Evolutionary conservation across 2,888 invertebrate species (phyloP).

Genomic region (Idaea dimidiata): DNA sequence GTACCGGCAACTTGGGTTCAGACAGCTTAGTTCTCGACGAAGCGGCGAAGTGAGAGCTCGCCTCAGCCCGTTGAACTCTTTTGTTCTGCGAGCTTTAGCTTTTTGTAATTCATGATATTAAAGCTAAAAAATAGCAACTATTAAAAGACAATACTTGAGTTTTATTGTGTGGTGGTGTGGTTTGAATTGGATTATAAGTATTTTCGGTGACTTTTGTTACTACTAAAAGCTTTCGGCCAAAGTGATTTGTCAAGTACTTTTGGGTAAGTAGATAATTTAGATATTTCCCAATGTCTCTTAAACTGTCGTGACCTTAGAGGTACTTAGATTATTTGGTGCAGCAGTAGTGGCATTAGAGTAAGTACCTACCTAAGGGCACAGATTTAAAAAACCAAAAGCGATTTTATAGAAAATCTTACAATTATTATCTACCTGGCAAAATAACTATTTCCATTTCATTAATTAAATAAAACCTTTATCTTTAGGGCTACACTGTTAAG

Average conservation of each 20-base stretch:
- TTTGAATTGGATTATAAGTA: background rate
- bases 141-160: background rate
- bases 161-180: slow-evolving; percentile 6
- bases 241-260: background rate
- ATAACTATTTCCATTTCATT: too few relatives aligned
- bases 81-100: slow-evolving; percentile 32
- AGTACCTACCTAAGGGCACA: too few relatives aligned
- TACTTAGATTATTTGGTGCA: too few relatives aligned
- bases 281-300: background rate
- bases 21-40: slow-evolving; percentile 60
- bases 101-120: slow-evolving; percentile 2
- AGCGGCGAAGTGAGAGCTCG: slow-evolving; percentile 58
- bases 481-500: too few relatives aligned
- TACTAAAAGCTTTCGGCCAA: background rate
- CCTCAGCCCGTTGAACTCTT: slow-evolving; percentile 52
- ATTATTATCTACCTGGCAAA: too few relatives aligned
- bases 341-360: too few relatives aligned
- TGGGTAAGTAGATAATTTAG: background rate
- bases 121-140: slow-evolving; percentile 19
- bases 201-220: background rate
- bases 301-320: too few relatives aligned
- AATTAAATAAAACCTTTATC: too few relatives aligned
- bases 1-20: slow-evolving; percentile 45
- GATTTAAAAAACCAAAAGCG: too few relatives aligned
- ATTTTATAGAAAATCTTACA: too few relatives aligned